Evolutionary conservation across 2,888 invertebrate species (phyloP).

Genomic region (Antitype chi): DNA sequence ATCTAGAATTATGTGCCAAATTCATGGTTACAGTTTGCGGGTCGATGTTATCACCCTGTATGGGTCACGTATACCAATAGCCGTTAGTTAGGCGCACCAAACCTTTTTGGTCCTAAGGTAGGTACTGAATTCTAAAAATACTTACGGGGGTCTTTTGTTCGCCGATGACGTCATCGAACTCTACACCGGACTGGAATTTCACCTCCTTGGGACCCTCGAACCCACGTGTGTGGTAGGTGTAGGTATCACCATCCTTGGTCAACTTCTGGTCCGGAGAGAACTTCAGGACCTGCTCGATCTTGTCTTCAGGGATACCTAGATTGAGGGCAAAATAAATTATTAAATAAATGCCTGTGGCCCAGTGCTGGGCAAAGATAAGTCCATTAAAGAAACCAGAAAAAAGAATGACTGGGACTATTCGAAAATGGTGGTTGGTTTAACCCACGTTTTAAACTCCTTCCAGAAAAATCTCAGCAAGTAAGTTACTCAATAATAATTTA

Average conservation of each 20-base stretch:
- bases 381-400: neutral
- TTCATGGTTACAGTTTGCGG: no score
- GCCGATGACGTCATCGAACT: constrained; percentile 71
- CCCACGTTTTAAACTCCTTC: neutral
- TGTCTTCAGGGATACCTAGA: constrained; percentile 69
- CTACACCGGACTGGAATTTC: constrained; percentile 76
- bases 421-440: neutral
- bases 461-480: neutral
- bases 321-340: neutral
- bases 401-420: neutral
- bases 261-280: constrained; percentile 67
- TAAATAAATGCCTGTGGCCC: no score
- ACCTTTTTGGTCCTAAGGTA: no score
- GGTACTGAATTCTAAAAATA: neutral
- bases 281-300: constrained; percentile 47
- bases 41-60: no score
- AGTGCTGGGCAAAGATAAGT: neutral
- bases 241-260: constrained; percentile 73
- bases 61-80: no score
- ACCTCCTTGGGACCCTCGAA: constrained; percentile 57
- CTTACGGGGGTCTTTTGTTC: constrained; percentile 48
- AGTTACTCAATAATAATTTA: neutral
- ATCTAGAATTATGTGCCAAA: no score
- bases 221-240: constrained; percentile 59
- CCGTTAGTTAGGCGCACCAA: neutral